phyloP scores from a whole-genome alignment of 1,140 invertebrate species.

The Drosophila prosaltans region DNA sequence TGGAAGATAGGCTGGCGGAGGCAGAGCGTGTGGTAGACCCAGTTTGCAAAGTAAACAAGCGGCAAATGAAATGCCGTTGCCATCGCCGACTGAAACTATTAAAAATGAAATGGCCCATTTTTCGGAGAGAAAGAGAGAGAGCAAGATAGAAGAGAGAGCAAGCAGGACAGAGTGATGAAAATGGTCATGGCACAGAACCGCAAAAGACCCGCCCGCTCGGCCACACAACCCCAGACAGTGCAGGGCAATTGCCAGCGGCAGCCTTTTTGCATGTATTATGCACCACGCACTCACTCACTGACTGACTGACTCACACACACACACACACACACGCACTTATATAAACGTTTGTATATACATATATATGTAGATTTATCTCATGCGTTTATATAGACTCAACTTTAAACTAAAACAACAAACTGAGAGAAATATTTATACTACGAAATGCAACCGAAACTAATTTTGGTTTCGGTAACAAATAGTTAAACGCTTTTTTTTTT shows the following conservation, averaged over 20 bases:
- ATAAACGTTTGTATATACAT: not conserved
- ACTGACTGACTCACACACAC: not conserved
- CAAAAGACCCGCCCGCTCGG: not conserved
- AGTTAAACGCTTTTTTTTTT: not conserved
- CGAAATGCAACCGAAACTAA: not conserved
- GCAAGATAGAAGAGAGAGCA: not conserved
- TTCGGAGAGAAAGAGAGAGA: not conserved
- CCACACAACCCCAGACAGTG: conserved; percentile 15
- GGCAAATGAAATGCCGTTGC: conserved; percentile 74
- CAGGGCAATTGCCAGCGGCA: conserved; percentile 45
- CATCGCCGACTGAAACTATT: conserved; percentile 71
- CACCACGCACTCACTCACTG: conserved; percentile 23
- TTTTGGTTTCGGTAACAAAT: conserved; percentile 6
- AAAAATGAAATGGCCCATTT: conserved; percentile 70
- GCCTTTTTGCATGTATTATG: conserved; percentile 50
- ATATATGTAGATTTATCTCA: conserved; percentile 2
- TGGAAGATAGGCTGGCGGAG: not conserved
- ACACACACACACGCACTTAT: not conserved
- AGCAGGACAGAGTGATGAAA: conserved; percentile 5
- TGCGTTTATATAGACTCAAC: conserved; percentile 23
- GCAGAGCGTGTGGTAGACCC: conserved; percentile 43
- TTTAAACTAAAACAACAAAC: conserved; percentile 40
- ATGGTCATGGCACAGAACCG: conserved; percentile 6
- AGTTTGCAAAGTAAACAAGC: conserved; percentile 77
- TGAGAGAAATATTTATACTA: conserved; percentile 4